phyloP scores from a whole-genome alignment of 2,797 vertebrate species.

The Sebastes kiyomatsui region DNA sequence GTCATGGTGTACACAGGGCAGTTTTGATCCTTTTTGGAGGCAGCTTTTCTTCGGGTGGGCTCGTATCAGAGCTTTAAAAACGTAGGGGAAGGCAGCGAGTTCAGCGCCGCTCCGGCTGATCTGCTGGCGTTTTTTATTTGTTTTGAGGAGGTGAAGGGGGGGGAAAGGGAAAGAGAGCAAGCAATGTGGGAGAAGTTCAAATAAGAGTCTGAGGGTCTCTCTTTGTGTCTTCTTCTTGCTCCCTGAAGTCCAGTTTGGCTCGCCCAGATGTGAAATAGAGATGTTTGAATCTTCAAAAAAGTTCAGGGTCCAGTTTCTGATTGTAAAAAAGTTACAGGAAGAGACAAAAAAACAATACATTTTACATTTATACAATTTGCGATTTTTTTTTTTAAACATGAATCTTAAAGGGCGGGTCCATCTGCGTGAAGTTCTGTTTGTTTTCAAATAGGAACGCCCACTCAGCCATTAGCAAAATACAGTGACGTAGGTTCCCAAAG shows the following conservation, averaged over 20 bases:
- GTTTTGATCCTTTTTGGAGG: constrained; percentile 64
- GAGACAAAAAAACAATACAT: neutral
- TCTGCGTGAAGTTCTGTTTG: neutral
- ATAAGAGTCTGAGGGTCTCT: constrained; percentile 17
- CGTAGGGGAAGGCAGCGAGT: neutral
- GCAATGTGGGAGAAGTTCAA: constrained; percentile 40
- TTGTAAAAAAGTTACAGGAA: neutral
- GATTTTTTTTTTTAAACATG: neutral
- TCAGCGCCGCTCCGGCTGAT: constrained; percentile 35
- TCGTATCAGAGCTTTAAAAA: constrained; percentile 34
- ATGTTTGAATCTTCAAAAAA: constrained; percentile 19
- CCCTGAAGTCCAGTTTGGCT: constrained; percentile 50
- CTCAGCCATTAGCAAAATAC: too few species aligned
- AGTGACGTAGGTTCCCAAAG: too few species aligned
- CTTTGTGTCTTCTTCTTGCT: constrained; percentile 24
- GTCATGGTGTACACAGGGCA: constrained; percentile 62
- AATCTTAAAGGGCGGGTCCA: neutral
- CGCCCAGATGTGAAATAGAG: constrained; percentile 35
- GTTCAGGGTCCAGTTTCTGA: constrained; percentile 59
- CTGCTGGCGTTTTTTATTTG: constrained; percentile 50
- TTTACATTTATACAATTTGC: neutral
- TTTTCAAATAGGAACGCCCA: too few species aligned
- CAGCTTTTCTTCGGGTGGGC: constrained; percentile 32
- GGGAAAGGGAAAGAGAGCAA: neutral
- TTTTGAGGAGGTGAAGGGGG: constrained; percentile 27